A percentile compares a stretch with the other conserved stretches of the same genome.
These are phyloP conservation scores for Campopleginae sp. DNA, from an alignment of 2,888 invertebrate genomes.

Conservation along the genomic window DNA sequence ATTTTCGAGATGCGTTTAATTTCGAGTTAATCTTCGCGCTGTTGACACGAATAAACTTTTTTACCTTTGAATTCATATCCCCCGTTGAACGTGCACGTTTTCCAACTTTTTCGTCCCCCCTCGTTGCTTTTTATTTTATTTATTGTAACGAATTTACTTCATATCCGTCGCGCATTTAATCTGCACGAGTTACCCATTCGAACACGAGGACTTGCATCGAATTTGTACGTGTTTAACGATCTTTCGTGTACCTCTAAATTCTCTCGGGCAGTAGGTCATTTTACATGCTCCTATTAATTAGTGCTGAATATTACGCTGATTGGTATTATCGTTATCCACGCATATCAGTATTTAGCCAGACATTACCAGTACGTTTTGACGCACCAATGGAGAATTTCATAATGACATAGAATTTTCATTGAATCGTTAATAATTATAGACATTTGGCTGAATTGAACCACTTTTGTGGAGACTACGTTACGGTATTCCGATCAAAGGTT, in stretches of 20 bases:
- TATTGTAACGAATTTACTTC: not conserved
- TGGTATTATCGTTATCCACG: not conserved
- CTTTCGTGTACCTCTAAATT: not conserved
- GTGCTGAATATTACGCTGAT: not conserved
- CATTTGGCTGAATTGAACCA: not conserved
- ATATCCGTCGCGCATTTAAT: not conserved
- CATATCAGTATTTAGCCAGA: not conserved
- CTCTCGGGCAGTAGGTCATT: not conserved
- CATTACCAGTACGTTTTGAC: not conserved
- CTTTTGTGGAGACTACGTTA: not conserved
- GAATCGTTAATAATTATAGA: not conserved
- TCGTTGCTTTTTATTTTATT: not conserved
- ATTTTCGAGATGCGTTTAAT: not conserved
- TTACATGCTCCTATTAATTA: not conserved
- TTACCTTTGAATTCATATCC: not conserved
- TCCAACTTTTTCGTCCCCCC: not conserved
- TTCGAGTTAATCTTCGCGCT: not conserved
- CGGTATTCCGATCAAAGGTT: too few species aligned
- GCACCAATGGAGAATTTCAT: not conserved
- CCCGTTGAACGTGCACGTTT: not conserved
- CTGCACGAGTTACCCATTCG: not conserved
- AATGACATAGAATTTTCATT: not conserved
- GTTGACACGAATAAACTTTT: not conserved
- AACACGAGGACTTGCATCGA: not conserved
- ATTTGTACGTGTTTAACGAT: not conserved